Conservation (phyloP, 2,888 invertebrate genomes). For the Morinoia aosen region DNA sequence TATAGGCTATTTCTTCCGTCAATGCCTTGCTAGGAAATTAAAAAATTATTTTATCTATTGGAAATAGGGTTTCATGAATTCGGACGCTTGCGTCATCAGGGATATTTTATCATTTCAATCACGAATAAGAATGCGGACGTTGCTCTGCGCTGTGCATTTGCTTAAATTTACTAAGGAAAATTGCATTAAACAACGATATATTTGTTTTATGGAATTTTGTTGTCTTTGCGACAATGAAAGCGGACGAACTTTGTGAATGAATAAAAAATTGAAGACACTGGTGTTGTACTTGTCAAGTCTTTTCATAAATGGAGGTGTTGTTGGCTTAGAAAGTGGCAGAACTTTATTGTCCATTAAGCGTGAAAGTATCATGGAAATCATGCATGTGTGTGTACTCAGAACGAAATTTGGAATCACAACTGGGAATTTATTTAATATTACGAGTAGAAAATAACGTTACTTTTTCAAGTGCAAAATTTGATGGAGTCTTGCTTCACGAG, state of each 20-base stretch:
- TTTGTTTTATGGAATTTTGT: neutral
- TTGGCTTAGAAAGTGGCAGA: neutral
- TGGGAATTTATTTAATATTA: no score
- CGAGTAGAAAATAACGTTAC: no score
- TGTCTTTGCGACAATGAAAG: neutral
- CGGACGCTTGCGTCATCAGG: neutral
- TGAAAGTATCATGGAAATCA: no score
- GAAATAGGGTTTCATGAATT: neutral
- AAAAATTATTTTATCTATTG: slow-evolving; percentile 17
- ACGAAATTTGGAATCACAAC: no score
- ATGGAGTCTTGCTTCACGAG: no score
- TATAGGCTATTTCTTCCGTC: neutral
- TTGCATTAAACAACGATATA: neutral
- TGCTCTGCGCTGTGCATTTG: neutral
- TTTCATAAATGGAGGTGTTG: neutral
- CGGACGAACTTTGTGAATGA: neutral
- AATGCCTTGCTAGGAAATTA: slow-evolving; percentile 2
- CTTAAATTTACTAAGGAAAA: neutral
- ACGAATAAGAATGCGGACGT: neutral
- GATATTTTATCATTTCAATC: neutral
- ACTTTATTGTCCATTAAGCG: no score
- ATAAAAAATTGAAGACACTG: neutral
- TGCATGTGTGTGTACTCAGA: no score
- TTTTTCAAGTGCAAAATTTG: no score
- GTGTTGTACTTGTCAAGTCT: neutral